phyloP scores from a whole-genome alignment of 30 jellyfish, hydroid and myxozoan species.

The Aurelia aurita region DNA sequence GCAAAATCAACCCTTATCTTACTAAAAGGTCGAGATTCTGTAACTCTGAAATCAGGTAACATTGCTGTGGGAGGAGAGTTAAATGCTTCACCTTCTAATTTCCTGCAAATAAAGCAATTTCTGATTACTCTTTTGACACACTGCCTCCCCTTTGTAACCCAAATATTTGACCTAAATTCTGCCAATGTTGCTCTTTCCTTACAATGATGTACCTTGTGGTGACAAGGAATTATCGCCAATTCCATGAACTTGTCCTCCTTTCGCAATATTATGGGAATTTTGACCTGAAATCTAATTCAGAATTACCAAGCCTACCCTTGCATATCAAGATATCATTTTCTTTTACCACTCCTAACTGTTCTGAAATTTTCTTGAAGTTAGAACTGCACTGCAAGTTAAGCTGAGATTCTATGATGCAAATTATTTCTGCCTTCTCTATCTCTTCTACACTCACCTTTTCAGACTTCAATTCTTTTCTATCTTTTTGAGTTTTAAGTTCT shows the following conservation, averaged over 20 bases:
- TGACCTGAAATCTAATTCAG: constrained; percentile 48
- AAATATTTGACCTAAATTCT: too few species aligned
- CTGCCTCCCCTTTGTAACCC: too few species aligned
- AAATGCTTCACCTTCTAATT: constrained; percentile 27
- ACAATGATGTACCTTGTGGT: too few species aligned
- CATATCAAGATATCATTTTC: constrained; percentile 16
- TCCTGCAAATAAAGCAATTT: constrained; percentile 38
- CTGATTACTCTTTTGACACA: background rate
- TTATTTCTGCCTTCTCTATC: too few species aligned
- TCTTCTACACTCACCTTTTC: too few species aligned
- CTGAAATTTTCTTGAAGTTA: background rate
- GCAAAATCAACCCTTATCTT: constrained; percentile 28
- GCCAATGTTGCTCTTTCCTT: too few species aligned
- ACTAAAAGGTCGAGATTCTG: constrained; percentile 32
- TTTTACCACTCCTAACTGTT: constrained; percentile 20
- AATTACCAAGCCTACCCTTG: constrained; percentile 44
- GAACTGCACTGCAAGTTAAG: too few species aligned
- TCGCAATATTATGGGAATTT: constrained; percentile 55
- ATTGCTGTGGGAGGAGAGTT: constrained; percentile 31
- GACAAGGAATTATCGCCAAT: too few species aligned
- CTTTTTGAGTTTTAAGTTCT: too few species aligned
- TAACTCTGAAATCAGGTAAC: constrained; percentile 50
- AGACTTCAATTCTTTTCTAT: too few species aligned
- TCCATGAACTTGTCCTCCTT: constrained; percentile 1
- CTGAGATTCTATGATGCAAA: too few species aligned